A percentile compares a stretch with the other conserved stretches of the same genome.
Evolutionary conservation across 2,888 invertebrate species (phyloP).

Genomic region (Philereme transversata): DNA sequence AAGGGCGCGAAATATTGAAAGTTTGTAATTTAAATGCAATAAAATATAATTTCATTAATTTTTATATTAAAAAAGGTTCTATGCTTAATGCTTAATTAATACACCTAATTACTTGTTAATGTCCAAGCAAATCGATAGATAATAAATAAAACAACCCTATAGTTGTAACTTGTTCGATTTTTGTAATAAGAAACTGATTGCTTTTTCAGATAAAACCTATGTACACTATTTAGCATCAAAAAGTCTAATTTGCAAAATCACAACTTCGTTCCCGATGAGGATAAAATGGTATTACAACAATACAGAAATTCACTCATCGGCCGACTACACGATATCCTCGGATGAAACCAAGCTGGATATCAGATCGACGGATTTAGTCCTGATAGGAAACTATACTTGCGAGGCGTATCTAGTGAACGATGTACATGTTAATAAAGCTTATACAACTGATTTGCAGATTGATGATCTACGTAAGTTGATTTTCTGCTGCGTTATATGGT

Average conservation of each 20-base stretch:
- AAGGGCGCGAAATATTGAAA: too few relatives aligned
- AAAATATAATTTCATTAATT: too few relatives aligned
- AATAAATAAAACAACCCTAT: too few relatives aligned
- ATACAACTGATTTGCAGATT: slow-evolving; percentile 20
- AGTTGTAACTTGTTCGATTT: too few relatives aligned
- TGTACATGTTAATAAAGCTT: slow-evolving; percentile 13
- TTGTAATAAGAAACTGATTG: background rate
- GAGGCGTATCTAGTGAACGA: slow-evolving; percentile 21
- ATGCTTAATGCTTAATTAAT: too few relatives aligned
- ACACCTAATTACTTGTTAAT: too few relatives aligned
- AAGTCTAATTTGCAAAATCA: slow-evolving; percentile 13
- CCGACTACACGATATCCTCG: slow-evolving; percentile 4
- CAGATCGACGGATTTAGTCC: slow-evolving; percentile 10
- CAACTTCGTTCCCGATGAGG: slow-evolving; percentile 12
- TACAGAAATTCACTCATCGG: slow-evolving; percentile 10
- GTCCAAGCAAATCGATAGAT: too few relatives aligned
- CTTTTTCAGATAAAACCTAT: slow-evolving; percentile 14
- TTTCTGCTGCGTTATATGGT: background rate
- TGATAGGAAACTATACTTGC: slow-evolving; percentile 27
- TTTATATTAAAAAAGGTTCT: too few relatives aligned
- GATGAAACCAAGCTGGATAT: slow-evolving; percentile 19
- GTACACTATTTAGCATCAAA: slow-evolving; percentile 13
- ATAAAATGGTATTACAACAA: slow-evolving; percentile 18
- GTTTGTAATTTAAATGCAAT: too few relatives aligned
- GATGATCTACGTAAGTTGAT: slow-evolving; percentile 25